Evolutionary conservation across 2,888 invertebrate species (phyloP).

Genomic region (Rhagium mordax): DNA sequence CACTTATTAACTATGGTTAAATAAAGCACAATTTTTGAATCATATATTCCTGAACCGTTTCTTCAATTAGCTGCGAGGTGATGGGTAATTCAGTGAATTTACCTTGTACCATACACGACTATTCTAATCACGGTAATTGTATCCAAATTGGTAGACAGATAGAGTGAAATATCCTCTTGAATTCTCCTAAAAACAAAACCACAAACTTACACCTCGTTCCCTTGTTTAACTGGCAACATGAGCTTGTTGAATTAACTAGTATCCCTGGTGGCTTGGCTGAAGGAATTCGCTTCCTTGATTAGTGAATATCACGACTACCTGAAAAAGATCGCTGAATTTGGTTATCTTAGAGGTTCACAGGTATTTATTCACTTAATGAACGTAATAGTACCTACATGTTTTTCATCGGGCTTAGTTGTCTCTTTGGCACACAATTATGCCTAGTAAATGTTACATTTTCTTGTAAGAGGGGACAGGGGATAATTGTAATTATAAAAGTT

Average conservation of each 20-base stretch:
- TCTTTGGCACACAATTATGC: neutral
- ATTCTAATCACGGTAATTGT: no score
- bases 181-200: no score
- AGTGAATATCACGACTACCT: slow-evolving; percentile 5
- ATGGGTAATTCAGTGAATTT: no score
- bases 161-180: no score
- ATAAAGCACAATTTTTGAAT: no score
- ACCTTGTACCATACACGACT: no score
- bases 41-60: no score
- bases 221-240: neutral
- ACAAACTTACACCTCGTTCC: no score
- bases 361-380: slow-evolving; percentile 9
- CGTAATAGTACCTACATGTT: neutral
- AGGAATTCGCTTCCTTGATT: slow-evolving; percentile 16
- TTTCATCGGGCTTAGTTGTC: neutral
- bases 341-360: slow-evolving; percentile 13
- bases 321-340: slow-evolving; percentile 1
- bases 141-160: no score
- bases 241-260: slow-evolving; percentile 12
- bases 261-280: neutral
- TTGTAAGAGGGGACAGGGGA: neutral
- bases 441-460: neutral
- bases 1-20: no score
- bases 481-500: neutral
- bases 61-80: no score